These are phyloP conservation scores for Hyperoplus immaculatus DNA, from an alignment of 2,797 vertebrate species.

Conservation along the genomic window DNA sequence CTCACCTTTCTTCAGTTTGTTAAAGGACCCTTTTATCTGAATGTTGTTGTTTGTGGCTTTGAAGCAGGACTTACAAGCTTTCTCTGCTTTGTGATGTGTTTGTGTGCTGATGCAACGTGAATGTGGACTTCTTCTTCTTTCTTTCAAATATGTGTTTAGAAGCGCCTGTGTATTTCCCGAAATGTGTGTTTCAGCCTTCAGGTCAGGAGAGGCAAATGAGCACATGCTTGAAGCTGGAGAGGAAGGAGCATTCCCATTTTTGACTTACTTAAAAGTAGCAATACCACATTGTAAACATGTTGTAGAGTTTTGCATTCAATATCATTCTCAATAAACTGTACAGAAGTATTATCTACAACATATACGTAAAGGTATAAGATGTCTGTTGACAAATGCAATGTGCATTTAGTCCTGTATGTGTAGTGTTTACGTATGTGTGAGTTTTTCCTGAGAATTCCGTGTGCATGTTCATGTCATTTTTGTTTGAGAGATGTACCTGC, in stretches of 20 bases:
- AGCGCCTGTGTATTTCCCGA: slow-evolving; percentile 14
- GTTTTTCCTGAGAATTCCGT: neutral
- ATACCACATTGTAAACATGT: neutral
- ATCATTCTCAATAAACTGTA: neutral
- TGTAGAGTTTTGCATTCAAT: neutral
- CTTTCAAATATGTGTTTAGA: slow-evolving; percentile 15
- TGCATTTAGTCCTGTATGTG: neutral
- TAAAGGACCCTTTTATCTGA: slow-evolving; percentile 50
- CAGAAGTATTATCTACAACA: neutral
- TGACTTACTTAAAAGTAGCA: neutral
- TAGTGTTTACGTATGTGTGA: too few relatives aligned
- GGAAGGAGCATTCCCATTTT: neutral
- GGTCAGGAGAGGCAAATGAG: neutral
- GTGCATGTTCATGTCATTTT: too few relatives aligned
- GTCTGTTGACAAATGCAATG: neutral
- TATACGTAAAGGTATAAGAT: neutral
- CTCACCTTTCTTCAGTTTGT: slow-evolving; percentile 34
- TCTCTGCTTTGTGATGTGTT: slow-evolving; percentile 9
- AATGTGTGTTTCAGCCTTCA: slow-evolving; percentile 2
- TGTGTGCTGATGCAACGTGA: slow-evolving; percentile 1
- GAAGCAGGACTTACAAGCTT: slow-evolving; percentile 34
- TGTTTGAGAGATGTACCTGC: too few relatives aligned
- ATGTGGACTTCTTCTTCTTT: slow-evolving; percentile 27
- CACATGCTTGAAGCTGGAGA: slow-evolving; percentile 13
- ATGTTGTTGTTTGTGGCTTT: slow-evolving; percentile 42